Evolutionary conservation across 2,888 invertebrate species (phyloP).

Genomic region (Tricholauxania praeusta): DNA sequence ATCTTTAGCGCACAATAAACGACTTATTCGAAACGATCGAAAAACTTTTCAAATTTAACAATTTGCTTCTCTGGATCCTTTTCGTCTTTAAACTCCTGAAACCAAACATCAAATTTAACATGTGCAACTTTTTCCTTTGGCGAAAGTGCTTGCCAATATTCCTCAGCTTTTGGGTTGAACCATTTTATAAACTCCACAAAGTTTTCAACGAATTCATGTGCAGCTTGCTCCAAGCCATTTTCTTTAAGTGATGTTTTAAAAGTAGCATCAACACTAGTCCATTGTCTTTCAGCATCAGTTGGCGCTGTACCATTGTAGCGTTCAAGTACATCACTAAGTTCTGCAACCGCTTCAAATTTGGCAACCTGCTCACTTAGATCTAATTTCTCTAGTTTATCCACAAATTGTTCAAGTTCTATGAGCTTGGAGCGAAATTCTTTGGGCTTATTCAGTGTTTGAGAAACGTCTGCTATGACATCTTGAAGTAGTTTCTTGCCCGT

Average conservation of each 20-base stretch:
- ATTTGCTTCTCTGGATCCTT: slow-evolving; percentile 37
- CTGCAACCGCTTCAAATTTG: too few relatives aligned
- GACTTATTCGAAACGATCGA: slow-evolving; percentile 1
- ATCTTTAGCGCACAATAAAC: background rate
- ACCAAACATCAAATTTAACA: slow-evolving; percentile 41
- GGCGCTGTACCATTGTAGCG: too few relatives aligned
- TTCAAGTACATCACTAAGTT: too few relatives aligned
- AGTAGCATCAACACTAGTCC: too few relatives aligned
- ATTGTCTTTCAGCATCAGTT: too few relatives aligned
- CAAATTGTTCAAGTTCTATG: too few relatives aligned
- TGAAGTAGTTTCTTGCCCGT: too few relatives aligned
- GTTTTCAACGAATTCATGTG: slow-evolving; percentile 37
- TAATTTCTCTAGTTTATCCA: too few relatives aligned
- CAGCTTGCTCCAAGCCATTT: slow-evolving; percentile 42
- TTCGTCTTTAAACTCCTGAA: slow-evolving; percentile 33
- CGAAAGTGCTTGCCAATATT: slow-evolving; percentile 22
- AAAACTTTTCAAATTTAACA: slow-evolving; percentile 33
- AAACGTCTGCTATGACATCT: too few relatives aligned
- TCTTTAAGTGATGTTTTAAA: slow-evolving; percentile 24
- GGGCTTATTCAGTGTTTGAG: too few relatives aligned
- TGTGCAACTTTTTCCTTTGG: slow-evolving; percentile 18
- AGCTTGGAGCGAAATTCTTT: too few relatives aligned
- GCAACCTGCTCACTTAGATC: too few relatives aligned
- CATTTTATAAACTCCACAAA: slow-evolving; percentile 36
- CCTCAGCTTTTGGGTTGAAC: slow-evolving; percentile 31